Conservation (phyloP, 2,113 vertebrate genomes). For the Dasyurus viverrinus region DNA sequence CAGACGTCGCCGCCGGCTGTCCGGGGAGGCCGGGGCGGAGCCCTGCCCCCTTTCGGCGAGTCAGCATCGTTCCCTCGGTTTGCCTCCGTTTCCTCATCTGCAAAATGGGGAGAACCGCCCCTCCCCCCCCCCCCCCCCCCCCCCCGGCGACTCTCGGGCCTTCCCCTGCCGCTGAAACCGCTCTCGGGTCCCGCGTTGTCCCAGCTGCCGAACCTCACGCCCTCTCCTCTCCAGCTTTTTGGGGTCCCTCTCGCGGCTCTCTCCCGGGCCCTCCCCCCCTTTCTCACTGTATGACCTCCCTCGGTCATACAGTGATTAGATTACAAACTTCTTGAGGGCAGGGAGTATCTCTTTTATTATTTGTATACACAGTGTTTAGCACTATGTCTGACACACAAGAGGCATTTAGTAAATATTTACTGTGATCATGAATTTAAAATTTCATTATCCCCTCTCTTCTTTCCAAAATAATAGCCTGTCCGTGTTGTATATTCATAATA, state of each 20-base stretch:
- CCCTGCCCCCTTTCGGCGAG: no score
- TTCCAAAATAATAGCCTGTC: background rate
- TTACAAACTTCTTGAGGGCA: background rate
- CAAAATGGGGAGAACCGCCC: background rate
- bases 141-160: no score
- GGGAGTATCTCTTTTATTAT: background rate
- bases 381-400: background rate
- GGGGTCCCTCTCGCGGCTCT: no score
- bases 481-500: background rate
- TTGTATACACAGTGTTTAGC: background rate
- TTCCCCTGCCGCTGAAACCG: no score
- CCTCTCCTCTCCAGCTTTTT: no score
- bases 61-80: background rate
- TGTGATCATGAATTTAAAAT: background rate
- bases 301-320: background rate
- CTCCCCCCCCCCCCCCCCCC: no score
- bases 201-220: no score
- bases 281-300: no score
- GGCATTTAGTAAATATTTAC: background rate
- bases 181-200: no score
- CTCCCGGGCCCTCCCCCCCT: no score
- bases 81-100: background rate
- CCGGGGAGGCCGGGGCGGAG: no score
- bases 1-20: background rate
- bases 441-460: background rate